A percentile compares a stretch with the other conserved stretches of the same genome.
Evolutionary conservation across 1,140 invertebrate genomes (phyloP).

Genomic region (Homarus americanus): DNA sequence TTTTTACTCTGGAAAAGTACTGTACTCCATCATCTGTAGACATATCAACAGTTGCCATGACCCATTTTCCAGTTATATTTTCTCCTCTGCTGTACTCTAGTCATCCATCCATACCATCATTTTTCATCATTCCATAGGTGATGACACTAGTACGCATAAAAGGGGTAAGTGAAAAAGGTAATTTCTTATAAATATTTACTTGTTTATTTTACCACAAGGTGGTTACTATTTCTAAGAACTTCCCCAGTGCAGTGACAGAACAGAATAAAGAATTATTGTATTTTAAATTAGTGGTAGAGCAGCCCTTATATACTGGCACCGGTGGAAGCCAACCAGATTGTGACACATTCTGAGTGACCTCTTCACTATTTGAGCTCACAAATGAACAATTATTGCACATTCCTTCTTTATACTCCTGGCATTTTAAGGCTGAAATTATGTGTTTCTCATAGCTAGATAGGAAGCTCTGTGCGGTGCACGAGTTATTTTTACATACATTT

Average conservation of each 20-base stretch:
- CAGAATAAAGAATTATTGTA: background rate
- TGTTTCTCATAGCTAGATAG: background rate
- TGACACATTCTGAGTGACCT: background rate
- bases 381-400: background rate
- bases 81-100: too few relatives aligned
- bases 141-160: background rate
- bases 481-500: background rate
- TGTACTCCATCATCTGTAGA: too few relatives aligned
- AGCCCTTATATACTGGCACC: background rate
- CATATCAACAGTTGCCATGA: too few relatives aligned
- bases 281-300: background rate
- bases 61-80: too few relatives aligned
- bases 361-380: background rate
- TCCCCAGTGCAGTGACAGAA: background rate
- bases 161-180: too few relatives aligned
- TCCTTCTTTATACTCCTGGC: background rate
- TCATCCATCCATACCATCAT: too few relatives aligned
- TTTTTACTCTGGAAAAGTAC: too few relatives aligned
- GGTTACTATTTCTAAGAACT: background rate
- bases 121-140: too few relatives aligned
- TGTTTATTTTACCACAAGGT: background rate
- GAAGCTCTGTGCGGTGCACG: background rate
- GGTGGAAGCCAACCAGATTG: background rate
- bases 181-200: conserved; percentile 2
- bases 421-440: background rate